Evolutionary conservation across 2,797 vertebrate genomes (phyloP).

Genomic region (Eutrigla gurnardus): DNA sequence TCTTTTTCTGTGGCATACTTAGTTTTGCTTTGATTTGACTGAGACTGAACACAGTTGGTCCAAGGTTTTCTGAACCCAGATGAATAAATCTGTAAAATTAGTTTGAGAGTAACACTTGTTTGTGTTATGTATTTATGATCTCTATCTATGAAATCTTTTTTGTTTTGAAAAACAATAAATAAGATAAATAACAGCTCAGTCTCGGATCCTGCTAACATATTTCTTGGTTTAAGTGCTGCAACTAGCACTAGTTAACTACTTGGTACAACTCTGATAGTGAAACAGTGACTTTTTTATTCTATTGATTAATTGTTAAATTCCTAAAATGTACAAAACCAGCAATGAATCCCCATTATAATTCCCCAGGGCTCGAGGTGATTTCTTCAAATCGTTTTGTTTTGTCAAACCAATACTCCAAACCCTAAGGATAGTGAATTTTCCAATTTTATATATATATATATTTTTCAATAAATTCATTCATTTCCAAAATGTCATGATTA

Average conservation of each 20-base stretch:
- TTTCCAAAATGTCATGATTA: background rate
- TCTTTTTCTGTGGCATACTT: background rate
- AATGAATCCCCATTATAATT: too few species aligned
- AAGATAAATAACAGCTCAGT: background rate
- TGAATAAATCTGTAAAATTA: background rate
- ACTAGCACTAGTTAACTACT: too few species aligned
- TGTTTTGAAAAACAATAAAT: background rate
- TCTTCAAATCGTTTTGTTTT: background rate
- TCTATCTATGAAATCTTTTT: background rate
- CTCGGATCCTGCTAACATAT: background rate
- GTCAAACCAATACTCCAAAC: background rate
- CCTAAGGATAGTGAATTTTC: too few species aligned
- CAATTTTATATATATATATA: too few species aligned
- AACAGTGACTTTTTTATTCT: too few species aligned
- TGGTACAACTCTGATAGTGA: too few species aligned
- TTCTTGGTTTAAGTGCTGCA: background rate
- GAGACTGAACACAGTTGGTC: background rate
- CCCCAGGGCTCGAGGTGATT: background rate
- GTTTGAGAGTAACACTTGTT: background rate
- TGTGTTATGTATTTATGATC: background rate
- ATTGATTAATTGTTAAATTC: background rate
- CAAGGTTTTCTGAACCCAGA: background rate
- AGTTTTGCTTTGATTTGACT: conserved; percentile 11
- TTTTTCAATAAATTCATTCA: background rate
- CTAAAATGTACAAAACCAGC: background rate